phyloP scores from a whole-genome alignment of 2,888 invertebrate genomes.

The Petrophora chlorosata region DNA sequence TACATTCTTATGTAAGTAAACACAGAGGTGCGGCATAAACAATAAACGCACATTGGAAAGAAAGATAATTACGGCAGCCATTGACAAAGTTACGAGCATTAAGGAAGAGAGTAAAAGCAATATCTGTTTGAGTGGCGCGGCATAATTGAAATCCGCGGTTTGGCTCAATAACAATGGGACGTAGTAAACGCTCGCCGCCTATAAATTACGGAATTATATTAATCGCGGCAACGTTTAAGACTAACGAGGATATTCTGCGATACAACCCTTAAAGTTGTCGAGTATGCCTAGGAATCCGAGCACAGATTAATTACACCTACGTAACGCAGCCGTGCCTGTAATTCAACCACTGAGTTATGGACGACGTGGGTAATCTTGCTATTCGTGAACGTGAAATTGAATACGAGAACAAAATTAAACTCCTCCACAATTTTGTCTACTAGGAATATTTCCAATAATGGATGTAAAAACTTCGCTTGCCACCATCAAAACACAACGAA shows the following conservation, averaged over 20 bases:
- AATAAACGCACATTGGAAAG: conserved; percentile 38
- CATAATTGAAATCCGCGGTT: conserved; percentile 71
- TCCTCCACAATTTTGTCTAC: conserved; percentile 9
- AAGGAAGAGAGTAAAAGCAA: conserved; percentile 49
- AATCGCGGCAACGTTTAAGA: conserved; percentile 61
- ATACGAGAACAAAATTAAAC: conserved; percentile 15
- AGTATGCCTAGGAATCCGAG: conserved; percentile 28
- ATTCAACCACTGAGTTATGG: conserved; percentile 34
- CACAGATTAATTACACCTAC: conserved; percentile 44
- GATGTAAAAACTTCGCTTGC: conserved; percentile 11
- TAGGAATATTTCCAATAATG: too few relatives aligned
- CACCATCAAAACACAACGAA: conserved; percentile 23
- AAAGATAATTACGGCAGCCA: conserved; percentile 52
- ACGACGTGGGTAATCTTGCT: conserved; percentile 25
- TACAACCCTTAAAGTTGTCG: conserved; percentile 38
- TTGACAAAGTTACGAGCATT: conserved; percentile 52
- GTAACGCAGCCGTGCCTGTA: conserved; percentile 17
- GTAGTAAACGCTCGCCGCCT: conserved; percentile 55
- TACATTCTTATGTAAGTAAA: too few relatives aligned
- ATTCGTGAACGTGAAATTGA: conserved; percentile 19
- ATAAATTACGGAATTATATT: conserved; percentile 79
- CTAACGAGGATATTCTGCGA: conserved; percentile 51
- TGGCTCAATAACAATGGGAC: conserved; percentile 61
- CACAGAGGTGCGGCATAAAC: too few relatives aligned
- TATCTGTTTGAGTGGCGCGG: conserved; percentile 49